A percentile compares a stretch with the other conserved stretches of the same genome.
Evolutionary conservation across 2,113 vertebrate genomes (phyloP).

Genomic region (Tor tambroides): DNA sequence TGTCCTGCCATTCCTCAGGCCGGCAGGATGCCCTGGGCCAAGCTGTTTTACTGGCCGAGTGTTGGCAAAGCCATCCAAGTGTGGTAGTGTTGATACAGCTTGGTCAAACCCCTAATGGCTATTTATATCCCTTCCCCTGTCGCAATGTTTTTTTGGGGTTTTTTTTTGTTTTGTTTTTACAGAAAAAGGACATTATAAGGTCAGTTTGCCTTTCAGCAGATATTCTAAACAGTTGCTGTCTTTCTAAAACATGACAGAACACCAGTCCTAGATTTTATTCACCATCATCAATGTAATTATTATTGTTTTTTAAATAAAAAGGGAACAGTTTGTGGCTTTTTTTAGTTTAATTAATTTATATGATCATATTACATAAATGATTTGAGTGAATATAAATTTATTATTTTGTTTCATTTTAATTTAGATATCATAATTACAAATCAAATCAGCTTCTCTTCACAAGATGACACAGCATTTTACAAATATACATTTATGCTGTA

Average conservation of each 20-base stretch:
- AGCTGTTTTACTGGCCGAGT: constrained; percentile 48
- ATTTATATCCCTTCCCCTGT: constrained; percentile 36
- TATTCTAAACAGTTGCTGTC: too few relatives aligned
- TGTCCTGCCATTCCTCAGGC: constrained; percentile 34
- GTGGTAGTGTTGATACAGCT: constrained; percentile 13
- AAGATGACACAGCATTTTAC: too few relatives aligned
- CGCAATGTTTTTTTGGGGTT: neutral
- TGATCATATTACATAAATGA: too few relatives aligned
- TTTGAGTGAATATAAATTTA: too few relatives aligned
- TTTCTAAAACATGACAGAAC: neutral
- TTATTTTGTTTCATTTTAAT: too few relatives aligned
- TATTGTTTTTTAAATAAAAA: neutral
- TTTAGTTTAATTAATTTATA: neutral
- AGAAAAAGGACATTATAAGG: constrained; percentile 23
- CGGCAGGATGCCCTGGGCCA: constrained; percentile 48
- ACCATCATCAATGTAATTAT: neutral
- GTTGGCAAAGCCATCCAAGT: constrained; percentile 38
- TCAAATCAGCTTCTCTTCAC: too few relatives aligned
- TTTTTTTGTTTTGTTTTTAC: too few relatives aligned
- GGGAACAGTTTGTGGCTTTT: neutral
- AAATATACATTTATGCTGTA: too few relatives aligned
- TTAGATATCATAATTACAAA: too few relatives aligned
- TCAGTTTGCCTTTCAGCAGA: constrained; percentile 8
- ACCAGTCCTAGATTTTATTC: neutral
- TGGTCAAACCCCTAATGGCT: constrained; percentile 36